A percentile compares a stretch with the other conserved stretches of the same genome.
These are phyloP conservation scores for Pipistrellus pygmaeus DNA, from an alignment of 2,797 vertebrate species.

Conservation along the genomic window DNA sequence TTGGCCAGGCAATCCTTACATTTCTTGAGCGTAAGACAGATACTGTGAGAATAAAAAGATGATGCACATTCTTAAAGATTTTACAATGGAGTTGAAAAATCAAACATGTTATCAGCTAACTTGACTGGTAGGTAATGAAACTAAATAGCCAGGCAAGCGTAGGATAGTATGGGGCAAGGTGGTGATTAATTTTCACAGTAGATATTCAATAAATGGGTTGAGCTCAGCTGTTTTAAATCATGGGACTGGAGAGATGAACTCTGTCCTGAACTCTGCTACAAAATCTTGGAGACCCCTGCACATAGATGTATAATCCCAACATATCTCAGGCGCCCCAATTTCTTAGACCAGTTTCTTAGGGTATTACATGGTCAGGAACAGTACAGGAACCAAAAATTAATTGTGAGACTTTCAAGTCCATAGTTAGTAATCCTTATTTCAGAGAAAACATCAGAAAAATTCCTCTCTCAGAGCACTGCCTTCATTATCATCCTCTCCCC, in stretches of 20 bases:
- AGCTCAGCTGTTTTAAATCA: neutral
- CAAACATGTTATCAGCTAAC: neutral
- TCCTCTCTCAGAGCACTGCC: neutral
- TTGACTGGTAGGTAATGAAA: slow-evolving; percentile 6
- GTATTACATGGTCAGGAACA: neutral
- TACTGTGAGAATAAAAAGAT: slow-evolving; percentile 1
- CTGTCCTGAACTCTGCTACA: neutral
- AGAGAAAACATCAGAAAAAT: neutral
- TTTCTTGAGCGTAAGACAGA: slow-evolving; percentile 22
- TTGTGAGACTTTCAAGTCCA: neutral
- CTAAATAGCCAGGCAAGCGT: neutral
- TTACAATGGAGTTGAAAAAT: slow-evolving; percentile 27
- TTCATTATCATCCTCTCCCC: neutral
- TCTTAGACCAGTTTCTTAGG: neutral
- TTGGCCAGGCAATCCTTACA: neutral
- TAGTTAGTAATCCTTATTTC: neutral
- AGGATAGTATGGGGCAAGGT: neutral
- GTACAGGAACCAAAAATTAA: neutral
- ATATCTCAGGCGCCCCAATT: neutral
- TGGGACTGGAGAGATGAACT: neutral
- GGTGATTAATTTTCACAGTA: neutral
- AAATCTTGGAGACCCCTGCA: neutral
- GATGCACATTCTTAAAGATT: neutral
- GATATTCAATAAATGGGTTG: neutral
- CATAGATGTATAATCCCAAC: neutral